Conservation (phyloP, 1,140 invertebrate species). For the Drosophila tristis region DNA sequence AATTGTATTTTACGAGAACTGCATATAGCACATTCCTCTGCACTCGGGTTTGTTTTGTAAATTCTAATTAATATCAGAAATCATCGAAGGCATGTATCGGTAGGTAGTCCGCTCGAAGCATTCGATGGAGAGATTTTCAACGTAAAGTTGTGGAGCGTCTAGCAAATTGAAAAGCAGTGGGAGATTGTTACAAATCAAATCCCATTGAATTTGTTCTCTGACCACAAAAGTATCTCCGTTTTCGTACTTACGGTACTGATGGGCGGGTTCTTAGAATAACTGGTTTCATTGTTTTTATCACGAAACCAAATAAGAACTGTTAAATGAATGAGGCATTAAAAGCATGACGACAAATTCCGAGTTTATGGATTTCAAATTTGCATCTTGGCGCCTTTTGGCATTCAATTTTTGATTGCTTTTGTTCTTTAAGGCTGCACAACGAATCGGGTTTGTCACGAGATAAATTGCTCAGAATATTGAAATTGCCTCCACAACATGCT, state of each 20-base stretch:
- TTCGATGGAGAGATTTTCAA: too few relatives aligned
- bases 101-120: too few relatives aligned
- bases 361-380: conserved; percentile 20
- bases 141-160: too few relatives aligned
- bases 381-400: conserved; percentile 66
- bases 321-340: conserved; percentile 30
- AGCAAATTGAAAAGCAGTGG: too few relatives aligned
- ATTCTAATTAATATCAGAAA: not conserved
- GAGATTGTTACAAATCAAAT: too few relatives aligned
- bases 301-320: conserved; percentile 20
- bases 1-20: conserved; percentile 44
- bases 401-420: conserved; percentile 39
- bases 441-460: conserved; percentile 32
- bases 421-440: conserved; percentile 11
- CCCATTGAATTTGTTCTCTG: too few relatives aligned
- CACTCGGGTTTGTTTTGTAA: not conserved
- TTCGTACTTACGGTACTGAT: too few relatives aligned
- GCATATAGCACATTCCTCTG: not conserved
- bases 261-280: conserved; percentile 10
- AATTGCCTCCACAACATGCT: conserved; percentile 29
- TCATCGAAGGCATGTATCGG: too few relatives aligned
- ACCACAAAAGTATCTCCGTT: too few relatives aligned
- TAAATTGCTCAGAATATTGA: conserved; percentile 24
- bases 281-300: conserved; percentile 27
- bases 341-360: conserved; percentile 47